These are phyloP conservation scores for Apodemia duryi DNA, from an alignment of 2,888 invertebrate genomes.

Conservation along the genomic window DNA sequence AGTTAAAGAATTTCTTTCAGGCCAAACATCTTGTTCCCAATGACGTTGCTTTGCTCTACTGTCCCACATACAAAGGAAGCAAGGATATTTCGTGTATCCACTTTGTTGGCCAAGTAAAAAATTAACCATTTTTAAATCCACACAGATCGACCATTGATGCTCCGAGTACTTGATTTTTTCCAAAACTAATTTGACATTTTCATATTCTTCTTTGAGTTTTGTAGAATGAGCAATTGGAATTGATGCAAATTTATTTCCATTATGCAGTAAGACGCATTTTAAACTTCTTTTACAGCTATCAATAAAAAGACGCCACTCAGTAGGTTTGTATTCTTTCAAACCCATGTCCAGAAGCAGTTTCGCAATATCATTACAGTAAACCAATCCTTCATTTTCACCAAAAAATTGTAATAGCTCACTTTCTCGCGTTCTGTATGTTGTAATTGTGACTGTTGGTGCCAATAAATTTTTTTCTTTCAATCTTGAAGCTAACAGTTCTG, in stretches of 20 bases:
- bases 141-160: too few relatives aligned
- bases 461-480: slow-evolving; percentile 16
- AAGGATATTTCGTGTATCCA: slow-evolving; percentile 9
- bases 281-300: slow-evolving; percentile 7
- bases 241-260: slow-evolving; percentile 7
- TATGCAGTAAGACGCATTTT: slow-evolving; percentile 3
- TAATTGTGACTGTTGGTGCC: slow-evolving; percentile 16
- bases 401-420: slow-evolving; percentile 16
- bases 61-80: slow-evolving; percentile 19
- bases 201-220: slow-evolving; percentile 15
- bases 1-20: slow-evolving; percentile 2
- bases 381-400: slow-evolving; percentile 12
- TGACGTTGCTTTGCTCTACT: slow-evolving; percentile 16
- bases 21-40: slow-evolving; percentile 8
- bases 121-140: too few relatives aligned
- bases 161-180: slow-evolving; percentile 10
- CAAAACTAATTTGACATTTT: neutral
- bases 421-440: slow-evolving; percentile 18
- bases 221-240: slow-evolving; percentile 18
- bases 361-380: neutral
- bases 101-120: too few relatives aligned
- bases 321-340: neutral
- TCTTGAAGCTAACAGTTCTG: slow-evolving; percentile 12
- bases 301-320: slow-evolving; percentile 1
- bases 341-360: neutral